Conservation (phyloP, 2,888 invertebrate genomes). For the Stenodera caucasica region DNA sequence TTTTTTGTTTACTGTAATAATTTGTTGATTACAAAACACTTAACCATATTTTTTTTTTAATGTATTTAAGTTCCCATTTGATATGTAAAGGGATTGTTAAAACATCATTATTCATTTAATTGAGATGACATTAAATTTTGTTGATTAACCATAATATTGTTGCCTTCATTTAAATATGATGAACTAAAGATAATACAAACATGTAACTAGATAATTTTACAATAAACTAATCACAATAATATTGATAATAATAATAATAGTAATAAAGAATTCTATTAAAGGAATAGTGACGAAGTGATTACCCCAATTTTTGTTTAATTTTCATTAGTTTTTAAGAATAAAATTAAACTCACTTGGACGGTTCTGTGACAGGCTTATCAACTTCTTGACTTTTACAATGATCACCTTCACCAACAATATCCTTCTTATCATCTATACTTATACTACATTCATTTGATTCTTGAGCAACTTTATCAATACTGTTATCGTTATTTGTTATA, state of each 20-base stretch:
- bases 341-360: conserved; percentile 42
- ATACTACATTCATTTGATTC: conserved; percentile 8
- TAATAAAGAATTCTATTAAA: not conserved
- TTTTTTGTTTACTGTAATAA: conserved; percentile 38
- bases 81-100: conserved; percentile 49
- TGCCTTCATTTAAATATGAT: conserved; percentile 19
- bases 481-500: conserved; percentile 17
- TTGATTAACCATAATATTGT: conserved; percentile 14
- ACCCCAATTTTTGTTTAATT: not conserved
- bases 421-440: conserved; percentile 4
- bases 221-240: conserved; percentile 4
- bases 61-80: conserved; percentile 46
- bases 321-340: not conserved
- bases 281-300: not conserved
- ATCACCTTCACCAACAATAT: conserved; percentile 16
- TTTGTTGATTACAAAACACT: conserved; percentile 50
- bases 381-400: conserved; percentile 17
- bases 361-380: conserved; percentile 30
- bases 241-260: not conserved
- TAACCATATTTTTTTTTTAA: conserved; percentile 43
- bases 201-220: conserved; percentile 6
- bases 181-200: conserved; percentile 14
- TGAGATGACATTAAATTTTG: conserved; percentile 10
- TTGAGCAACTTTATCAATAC: conserved; percentile 32
- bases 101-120: conserved; percentile 35